Percentiles rank a stretch among this genome's conserved stretches.
Conservation (phyloP, 2,888 invertebrate genomes). For the Campoletis raptor region DNA sequence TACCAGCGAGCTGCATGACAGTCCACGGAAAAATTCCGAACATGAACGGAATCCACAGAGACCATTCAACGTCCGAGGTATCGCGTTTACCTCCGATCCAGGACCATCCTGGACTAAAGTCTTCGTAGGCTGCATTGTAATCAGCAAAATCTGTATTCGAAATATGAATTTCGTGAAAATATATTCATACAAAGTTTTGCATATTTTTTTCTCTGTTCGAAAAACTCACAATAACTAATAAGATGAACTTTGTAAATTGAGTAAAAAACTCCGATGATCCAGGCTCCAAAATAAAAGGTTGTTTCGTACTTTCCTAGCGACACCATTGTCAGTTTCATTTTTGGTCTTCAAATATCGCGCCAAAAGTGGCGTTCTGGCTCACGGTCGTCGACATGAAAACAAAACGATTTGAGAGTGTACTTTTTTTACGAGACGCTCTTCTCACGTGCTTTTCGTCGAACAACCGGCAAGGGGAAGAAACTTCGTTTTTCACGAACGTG, state of each 20-base stretch:
- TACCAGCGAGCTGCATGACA: conserved; percentile 86
- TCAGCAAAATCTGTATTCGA: conserved; percentile 83
- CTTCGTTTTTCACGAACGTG: neutral
- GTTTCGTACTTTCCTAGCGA: conserved; percentile 83
- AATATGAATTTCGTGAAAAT: conserved; percentile 28
- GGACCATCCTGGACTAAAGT: conserved; percentile 87
- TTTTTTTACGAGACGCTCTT: conserved; percentile 9
- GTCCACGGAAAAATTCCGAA: conserved; percentile 86
- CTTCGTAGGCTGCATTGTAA: conserved; percentile 84
- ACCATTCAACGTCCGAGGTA: conserved; percentile 91
- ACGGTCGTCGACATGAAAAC: conserved; percentile 26
- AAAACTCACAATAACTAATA: conserved; percentile 85
- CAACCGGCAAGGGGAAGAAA: neutral
- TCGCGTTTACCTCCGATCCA: conserved; percentile 87
- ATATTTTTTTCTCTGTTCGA: neutral
- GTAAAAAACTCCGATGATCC: conserved; percentile 87
- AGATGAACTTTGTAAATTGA: conserved; percentile 86
- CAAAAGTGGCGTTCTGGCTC: conserved; percentile 23
- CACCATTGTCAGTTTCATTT: conserved; percentile 51
- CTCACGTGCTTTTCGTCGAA: neutral
- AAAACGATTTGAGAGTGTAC: neutral
- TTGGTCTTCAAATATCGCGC: conserved; percentile 52
- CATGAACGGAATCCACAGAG: conserved; percentile 87
- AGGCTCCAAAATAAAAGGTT: conserved; percentile 85
- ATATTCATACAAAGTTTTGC: neutral